Base-by-base conservation (phyloP, 2,888 invertebrate species). In the Amblyjoppa proteus region DNA sequence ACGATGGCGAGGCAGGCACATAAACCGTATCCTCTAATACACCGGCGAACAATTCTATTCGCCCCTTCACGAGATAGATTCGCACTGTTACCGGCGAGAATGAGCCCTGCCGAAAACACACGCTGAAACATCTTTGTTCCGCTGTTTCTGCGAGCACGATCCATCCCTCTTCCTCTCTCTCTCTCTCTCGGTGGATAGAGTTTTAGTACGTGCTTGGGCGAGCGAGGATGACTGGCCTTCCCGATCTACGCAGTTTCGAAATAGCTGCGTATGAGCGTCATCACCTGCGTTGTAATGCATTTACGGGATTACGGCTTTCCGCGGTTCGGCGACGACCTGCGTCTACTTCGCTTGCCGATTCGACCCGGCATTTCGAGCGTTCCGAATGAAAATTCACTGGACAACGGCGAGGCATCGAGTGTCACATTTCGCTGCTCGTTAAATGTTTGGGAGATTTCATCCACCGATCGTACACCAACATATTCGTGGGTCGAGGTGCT, bases 271-370 rank as follows among this genome's bases (percentile, higher is more conserved):
- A 82, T 45, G 76, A 83, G 80, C 74, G 81, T 83, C 83, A 86
- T 86, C 84, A 75, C 81, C 81, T 78, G 86, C 66, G 78, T 53
- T 85, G 83, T 83, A 80, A 85, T 77, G 82, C 73, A 80, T 84
- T 86, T 80, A 87, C 66, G 71, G 86, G 78, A 86, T 86, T 87
- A 86, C 83, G 86, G 81, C 86, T 84, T 86, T 86, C 80, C 83
- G 81, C 86, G 80, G 81, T 86, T 83, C 86, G 66, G 83, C 84
- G 84, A 80, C 86, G 73, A 86, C 80, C 64, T 76, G 41, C 51
- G 70, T 76, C 64, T 53, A 80, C 79, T 70, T 82, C 77, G 53
- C 69, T 49, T 53, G 74, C 49, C 70, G 66, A 49, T 64, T 70
- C 69, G 49, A 71, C 81, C 69, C 66, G 45, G 45, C 38, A 66